phyloP scores from a whole-genome alignment of 2,888 invertebrate species.

The Crematogaster levior region DNA sequence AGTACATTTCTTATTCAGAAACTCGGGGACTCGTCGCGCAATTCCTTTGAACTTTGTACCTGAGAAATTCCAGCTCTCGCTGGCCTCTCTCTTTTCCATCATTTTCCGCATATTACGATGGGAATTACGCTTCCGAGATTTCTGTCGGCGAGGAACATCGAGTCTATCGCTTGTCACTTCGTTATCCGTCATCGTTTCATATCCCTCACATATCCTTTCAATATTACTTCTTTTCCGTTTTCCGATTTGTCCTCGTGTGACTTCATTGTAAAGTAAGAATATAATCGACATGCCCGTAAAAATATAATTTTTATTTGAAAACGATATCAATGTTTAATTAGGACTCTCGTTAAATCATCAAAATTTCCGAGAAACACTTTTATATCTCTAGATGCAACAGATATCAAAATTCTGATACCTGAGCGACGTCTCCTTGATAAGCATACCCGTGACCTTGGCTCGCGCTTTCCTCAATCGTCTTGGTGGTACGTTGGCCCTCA shows the following conservation, averaged over 20 bases:
- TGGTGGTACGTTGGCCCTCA: conserved; percentile 66
- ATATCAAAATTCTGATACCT: conserved; percentile 76
- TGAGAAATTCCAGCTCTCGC: conserved; percentile 28
- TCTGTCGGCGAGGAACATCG: conserved; percentile 11
- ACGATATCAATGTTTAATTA: conserved; percentile 1
- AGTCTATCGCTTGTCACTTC: conserved; percentile 25
- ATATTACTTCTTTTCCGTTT: neutral
- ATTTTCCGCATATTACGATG: conserved; percentile 27
- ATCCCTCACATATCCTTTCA: neutral
- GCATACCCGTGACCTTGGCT: conserved; percentile 78
- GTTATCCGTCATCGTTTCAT: neutral
- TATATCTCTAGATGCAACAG: neutral
- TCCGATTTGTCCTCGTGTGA: conserved; percentile 4
- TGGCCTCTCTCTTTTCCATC: conserved; percentile 20
- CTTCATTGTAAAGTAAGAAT: neutral
- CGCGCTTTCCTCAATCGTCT: conserved; percentile 67
- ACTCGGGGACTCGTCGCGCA: neutral
- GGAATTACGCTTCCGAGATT: conserved; percentile 32
- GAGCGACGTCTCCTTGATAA: conserved; percentile 84
- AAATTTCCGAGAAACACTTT: neutral
- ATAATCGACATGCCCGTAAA: neutral
- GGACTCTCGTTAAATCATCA: neutral
- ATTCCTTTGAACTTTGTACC: conserved; percentile 28
- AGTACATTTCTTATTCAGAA: conserved; percentile 46
- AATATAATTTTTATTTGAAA: conserved; percentile 7